Evolutionary conservation across 2,888 invertebrate genomes (phyloP).

Genomic region (Noctuana brunneofusca): DNA sequence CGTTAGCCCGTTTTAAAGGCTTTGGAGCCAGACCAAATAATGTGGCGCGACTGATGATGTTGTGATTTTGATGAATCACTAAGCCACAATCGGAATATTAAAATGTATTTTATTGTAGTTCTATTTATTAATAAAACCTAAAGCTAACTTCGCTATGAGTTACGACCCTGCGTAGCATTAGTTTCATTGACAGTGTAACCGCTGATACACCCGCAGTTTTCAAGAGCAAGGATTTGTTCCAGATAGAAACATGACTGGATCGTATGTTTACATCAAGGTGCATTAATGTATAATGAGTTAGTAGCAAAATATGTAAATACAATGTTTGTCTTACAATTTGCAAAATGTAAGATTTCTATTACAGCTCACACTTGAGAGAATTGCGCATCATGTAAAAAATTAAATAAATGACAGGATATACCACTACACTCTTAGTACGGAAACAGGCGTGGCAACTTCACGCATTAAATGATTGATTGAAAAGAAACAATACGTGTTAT

Average conservation of each 20-base stretch:
- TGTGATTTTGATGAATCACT: slow-evolving; percentile 15
- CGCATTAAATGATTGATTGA: no score
- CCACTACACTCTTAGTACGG: no score
- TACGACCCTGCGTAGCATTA: neutral
- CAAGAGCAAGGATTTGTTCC: slow-evolving; percentile 33
- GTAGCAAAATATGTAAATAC: no score
- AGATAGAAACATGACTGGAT: slow-evolving; percentile 8
- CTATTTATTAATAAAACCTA: no score
- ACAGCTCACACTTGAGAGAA: no score
- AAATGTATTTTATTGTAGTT: no score
- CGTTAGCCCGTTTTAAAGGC: slow-evolving; percentile 25
- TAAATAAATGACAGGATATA: no score
- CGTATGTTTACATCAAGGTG: slow-evolving; percentile 7
- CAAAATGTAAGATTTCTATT: no score
- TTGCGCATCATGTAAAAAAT: no score
- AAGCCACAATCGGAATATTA: slow-evolving; percentile 3
- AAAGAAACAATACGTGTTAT: no score
- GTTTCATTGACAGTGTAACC: slow-evolving; percentile 10
- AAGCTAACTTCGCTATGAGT: neutral
- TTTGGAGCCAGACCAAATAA: slow-evolving; percentile 23
- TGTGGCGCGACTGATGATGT: slow-evolving; percentile 23
- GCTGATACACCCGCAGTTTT: slow-evolving; percentile 14
- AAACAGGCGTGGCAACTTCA: no score
- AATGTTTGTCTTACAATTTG: no score
- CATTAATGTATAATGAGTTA: neutral